Evolutionary conservation across 1,140 invertebrate genomes (phyloP).

Genomic region (Globodera rostochiensis): DNA sequence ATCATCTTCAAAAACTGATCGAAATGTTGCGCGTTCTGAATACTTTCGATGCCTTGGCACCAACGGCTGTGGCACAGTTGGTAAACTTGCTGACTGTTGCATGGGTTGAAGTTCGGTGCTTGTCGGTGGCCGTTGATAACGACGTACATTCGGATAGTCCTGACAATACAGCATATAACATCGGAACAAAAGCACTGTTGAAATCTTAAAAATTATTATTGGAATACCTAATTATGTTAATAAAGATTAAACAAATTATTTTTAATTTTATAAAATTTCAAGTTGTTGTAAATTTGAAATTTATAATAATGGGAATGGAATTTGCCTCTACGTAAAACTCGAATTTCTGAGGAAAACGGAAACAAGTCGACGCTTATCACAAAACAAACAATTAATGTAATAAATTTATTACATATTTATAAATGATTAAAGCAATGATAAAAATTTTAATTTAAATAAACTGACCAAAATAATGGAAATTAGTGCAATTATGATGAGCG

Average conservation of each 20-base stretch:
- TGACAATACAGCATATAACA: constrained; percentile 44
- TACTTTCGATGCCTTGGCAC: background rate
- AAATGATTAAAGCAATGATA: background rate
- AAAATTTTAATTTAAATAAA: background rate
- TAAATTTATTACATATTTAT: no score
- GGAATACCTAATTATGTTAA: no score
- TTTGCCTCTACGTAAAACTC: no score
- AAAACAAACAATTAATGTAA: no score
- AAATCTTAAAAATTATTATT: constrained; percentile 28
- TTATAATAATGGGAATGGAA: no score
- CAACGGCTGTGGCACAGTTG: background rate
- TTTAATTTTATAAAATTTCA: no score
- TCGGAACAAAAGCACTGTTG: constrained; percentile 34
- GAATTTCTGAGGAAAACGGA: no score
- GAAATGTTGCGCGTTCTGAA: background rate
- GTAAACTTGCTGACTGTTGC: background rate
- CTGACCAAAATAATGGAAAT: constrained; percentile 32
- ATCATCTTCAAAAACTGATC: background rate
- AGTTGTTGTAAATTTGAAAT: no score
- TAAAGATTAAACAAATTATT: no score
- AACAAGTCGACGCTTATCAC: no score
- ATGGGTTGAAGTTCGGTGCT: background rate
- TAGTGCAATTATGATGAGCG: constrained; percentile 31
- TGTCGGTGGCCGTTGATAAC: constrained; percentile 30
- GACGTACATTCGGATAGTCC: constrained; percentile 39